Base-by-base conservation (phyloP, 2,113 vertebrate species). In the Clarias magur region DNA sequence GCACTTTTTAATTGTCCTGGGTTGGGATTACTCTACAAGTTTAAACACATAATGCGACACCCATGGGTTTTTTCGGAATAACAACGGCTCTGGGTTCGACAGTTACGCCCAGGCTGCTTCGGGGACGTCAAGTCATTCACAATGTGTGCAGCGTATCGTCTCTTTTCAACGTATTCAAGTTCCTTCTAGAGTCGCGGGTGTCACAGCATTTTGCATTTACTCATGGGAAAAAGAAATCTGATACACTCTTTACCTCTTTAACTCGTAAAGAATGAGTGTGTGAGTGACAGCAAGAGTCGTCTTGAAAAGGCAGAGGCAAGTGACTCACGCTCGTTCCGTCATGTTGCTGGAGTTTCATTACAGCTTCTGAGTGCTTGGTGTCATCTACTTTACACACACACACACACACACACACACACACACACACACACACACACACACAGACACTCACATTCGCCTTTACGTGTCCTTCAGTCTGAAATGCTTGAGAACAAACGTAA, bases 231-330 rank as follows among this genome's bases (percentile, higher is more conserved):
- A n/a, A 21, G 34, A 68, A 67, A 80, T 4, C 15, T 56, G 54
- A 80, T 80, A 80, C 9, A 10, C 78, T 21, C 27, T 30, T 80
- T 59, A 59, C 54, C 3, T 80, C 78, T n/a, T n/a, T n/a, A n/a
- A n/a, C n/a, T n/a, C n/a, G n/a, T 68, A 38, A 54, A 68, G 56
- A 21, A 30, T 83, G 80, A 73, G 76, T 81, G 34, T 76, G 70
- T 87, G 57, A 62, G 42, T 48, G 83, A 83, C 80, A 82, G 80
- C 1, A 23, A 82, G 59, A 27, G 60, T 27, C 38, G 1, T 54
- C 15, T 23, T 30, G 30, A 65, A 75, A 80, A 65, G 53, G 15
- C 27, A 25, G 48, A 27, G 48, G 53, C n/a, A 21, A 42, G 27
- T 57, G 85, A 80, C 75, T 68, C 62, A 70, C 38, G 19, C 34